Percentiles rank a stretch among this genome's conserved stretches.
phyloP scores from a whole-genome alignment of 2,888 invertebrate genomes.

The Melanotus villosus region DNA sequence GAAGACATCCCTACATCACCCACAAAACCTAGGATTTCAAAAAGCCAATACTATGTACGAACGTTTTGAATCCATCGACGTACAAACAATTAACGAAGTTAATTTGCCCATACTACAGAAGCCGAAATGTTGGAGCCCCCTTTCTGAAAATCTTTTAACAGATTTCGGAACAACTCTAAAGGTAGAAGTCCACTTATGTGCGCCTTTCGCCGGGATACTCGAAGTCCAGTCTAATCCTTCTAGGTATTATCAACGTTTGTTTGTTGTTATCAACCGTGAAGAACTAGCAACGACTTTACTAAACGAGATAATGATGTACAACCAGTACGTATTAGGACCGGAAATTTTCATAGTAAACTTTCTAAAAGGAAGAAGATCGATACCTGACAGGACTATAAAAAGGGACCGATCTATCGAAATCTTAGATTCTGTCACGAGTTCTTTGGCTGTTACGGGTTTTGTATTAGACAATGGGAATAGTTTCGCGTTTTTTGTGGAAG shows the following conservation, averaged over 20 bases:
- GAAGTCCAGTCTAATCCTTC: conserved; percentile 23
- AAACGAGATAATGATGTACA: conserved; percentile 48
- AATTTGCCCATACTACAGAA: conserved; percentile 35
- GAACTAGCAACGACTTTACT: conserved; percentile 49
- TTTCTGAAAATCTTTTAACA: conserved; percentile 49
- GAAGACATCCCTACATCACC: conserved; percentile 46
- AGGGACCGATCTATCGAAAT: too few species aligned
- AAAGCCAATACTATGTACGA: conserved; percentile 7
- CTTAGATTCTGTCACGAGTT: neutral
- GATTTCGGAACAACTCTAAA: conserved; percentile 49
- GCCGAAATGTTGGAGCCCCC: conserved; percentile 40
- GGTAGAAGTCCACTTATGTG: conserved; percentile 50
- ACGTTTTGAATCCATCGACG: conserved; percentile 24
- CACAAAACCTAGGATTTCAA: conserved; percentile 41
- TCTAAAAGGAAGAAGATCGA: conserved; percentile 3
- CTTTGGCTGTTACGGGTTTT: conserved; percentile 51
- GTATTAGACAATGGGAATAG: conserved; percentile 48
- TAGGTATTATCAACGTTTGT: conserved; percentile 46
- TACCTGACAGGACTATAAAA: too few species aligned
- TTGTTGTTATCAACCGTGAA: conserved; percentile 48
- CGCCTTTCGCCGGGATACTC: conserved; percentile 33
- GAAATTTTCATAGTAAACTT: conserved; percentile 49
- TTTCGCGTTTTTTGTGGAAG: conserved; percentile 52
- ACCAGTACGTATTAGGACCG: conserved; percentile 45
- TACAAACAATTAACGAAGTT: conserved; percentile 42